These are phyloP conservation scores for Notechis scutatus DNA, from an alignment of 2,113 vertebrate species.

Conservation along the genomic window DNA sequence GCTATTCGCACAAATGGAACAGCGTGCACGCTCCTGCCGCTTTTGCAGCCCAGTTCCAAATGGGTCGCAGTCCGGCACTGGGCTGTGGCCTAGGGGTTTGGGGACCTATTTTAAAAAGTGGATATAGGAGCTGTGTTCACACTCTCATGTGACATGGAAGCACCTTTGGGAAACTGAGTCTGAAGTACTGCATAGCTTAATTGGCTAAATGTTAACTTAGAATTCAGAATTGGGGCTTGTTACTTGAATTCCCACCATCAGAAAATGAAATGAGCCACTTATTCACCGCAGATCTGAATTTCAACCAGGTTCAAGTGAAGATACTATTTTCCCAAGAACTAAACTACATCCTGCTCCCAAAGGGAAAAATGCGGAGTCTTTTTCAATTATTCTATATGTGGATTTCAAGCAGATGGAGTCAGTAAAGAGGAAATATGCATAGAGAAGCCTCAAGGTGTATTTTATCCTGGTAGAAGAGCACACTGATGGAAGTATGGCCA, in stretches of 20 bases:
- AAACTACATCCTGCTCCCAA: not conserved
- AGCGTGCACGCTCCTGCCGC: fast-evolving
- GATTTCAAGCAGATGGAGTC: not conserved
- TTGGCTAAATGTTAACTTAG: not conserved
- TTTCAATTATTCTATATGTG: not conserved
- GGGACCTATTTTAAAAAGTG: not conserved
- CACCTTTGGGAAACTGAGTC: not conserved
- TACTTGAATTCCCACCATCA: not conserved
- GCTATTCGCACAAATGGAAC: not conserved
- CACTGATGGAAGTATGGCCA: slow-evolving; percentile 24
- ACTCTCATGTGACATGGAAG: not conserved
- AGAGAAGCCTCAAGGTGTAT: not conserved
- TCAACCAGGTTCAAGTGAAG: not conserved
- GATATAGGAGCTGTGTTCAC: not conserved
- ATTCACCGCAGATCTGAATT: not conserved
- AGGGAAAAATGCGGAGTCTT: not conserved
- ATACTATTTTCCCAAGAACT: not conserved
- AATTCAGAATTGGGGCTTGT: not conserved
- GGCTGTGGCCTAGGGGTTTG: not conserved
- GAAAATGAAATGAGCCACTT: not conserved
- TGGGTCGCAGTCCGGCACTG: not conserved
- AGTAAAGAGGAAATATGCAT: not conserved
- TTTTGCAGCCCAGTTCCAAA: not conserved
- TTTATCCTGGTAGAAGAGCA: not conserved
- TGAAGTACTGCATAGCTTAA: not conserved